A percentile compares a stretch with the other conserved stretches of the same genome.
Evolutionary conservation across 2,113 vertebrate genomes (phyloP).

Genomic region (Barnardius zonarius): DNA sequence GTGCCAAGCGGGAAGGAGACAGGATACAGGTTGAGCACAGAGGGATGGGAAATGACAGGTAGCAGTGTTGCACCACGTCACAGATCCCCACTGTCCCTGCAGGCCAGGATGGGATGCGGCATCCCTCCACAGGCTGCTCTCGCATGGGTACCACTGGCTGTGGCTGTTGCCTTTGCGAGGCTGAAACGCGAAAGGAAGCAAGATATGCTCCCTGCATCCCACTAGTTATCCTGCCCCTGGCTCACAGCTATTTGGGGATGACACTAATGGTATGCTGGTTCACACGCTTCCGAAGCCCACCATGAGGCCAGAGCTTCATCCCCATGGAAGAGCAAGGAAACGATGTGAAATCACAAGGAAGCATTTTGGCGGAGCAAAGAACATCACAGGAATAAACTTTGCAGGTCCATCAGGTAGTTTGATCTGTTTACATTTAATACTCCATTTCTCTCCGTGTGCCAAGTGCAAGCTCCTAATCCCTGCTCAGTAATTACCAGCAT

Average conservation of each 20-base stretch:
- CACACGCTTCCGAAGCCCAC: rapidly evolving
- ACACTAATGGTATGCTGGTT: background rate
- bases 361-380: rapidly evolving
- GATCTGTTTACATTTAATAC: conserved; percentile 36
- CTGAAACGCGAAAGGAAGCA: background rate
- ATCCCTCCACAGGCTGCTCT: background rate
- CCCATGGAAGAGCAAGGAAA: background rate
- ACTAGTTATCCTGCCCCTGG: background rate
- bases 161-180: background rate
- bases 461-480: conserved; percentile 17
- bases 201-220: background rate
- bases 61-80: background rate
- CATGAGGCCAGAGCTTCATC: background rate
- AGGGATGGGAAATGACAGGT: background rate
- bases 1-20: rapidly evolving
- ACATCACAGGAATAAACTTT: background rate
- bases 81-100: background rate
- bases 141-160: background rate
- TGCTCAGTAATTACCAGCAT: conserved; percentile 27
- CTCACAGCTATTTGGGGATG: background rate
- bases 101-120: rapidly evolving
- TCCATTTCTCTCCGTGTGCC: background rate
- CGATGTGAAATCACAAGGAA: background rate
- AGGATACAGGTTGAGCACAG: background rate
- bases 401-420: background rate